Base-by-base conservation (phyloP, 30 jellyfish, hydroid and myxozoan genomes). In the Sanderia malayensis region DNA sequence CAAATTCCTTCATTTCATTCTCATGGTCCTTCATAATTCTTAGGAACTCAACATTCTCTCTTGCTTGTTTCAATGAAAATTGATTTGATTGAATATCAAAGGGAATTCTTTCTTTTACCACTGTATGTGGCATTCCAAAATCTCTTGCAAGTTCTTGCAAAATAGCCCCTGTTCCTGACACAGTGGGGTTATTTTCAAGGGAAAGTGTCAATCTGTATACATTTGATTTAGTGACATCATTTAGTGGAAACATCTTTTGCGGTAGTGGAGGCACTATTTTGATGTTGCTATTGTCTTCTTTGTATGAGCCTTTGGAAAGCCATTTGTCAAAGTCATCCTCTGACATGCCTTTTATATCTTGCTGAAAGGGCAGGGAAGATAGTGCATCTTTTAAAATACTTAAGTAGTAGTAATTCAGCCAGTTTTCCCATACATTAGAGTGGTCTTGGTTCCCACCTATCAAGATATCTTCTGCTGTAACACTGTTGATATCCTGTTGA, bases 361-460 rank as follows among this genome's bases (percentile, higher is more conserved):
- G 71, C 44, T 59, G 45, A 59, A 59, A 21, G 8, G 71, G 45
- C 44, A 59, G 46, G n/a, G 11, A 49, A 49, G 64, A 49, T 59
- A 63, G 76, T 63, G 76, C 76, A 63, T 63, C 76, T 63, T 63
- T 63, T 63, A 63, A 63, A 63, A 63, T 63, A 31, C 76, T 63
- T 63, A 27, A 63, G 46, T 26, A 63, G 64, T 49, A 49, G 23
- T 49, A 49, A 49, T 49, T 18, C 64, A 49, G 64, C 64, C 64
- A 49, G 27, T 49, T 49, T 19, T 49, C 64, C 64, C 64, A 49
- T 49, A 63, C 76, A 63, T 63, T 63, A 63, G 76, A 63, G 30
- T 63, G 59, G 59, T 63, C 76, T 63, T 22, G 58, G 76, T 63
- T 63, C 58, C 72, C 76, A 27, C 57, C 31, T 63, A 32, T 31